These are phyloP conservation scores for Thera britannica DNA, from an alignment of 2,888 invertebrate species.

Conservation along the genomic window DNA sequence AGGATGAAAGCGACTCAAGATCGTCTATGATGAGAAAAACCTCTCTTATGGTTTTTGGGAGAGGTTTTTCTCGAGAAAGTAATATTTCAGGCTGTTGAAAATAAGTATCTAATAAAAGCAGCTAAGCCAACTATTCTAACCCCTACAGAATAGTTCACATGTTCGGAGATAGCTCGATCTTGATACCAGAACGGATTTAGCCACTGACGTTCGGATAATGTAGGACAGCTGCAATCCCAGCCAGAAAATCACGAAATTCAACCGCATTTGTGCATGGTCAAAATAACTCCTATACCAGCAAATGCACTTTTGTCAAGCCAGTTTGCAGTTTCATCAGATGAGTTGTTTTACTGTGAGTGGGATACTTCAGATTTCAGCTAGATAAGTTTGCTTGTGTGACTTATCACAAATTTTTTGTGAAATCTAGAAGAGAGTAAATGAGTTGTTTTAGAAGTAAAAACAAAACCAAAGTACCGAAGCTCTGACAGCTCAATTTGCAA, in stretches of 20 bases:
- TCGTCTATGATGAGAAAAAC: too few species aligned
- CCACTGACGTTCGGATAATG: slow-evolving; percentile 35
- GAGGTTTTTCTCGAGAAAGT: too few species aligned
- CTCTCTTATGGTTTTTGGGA: too few species aligned
- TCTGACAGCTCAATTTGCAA: too few species aligned
- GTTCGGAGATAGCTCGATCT: slow-evolving; percentile 34
- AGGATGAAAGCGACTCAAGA: too few species aligned
- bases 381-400: not conserved
- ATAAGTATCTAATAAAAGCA: too few species aligned
- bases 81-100: too few species aligned
- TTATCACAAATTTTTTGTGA: not conserved
- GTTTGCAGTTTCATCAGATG: not conserved
- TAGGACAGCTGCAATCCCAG: slow-evolving; percentile 20
- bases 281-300: slow-evolving; percentile 10
- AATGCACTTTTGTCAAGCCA: slow-evolving; percentile 8
- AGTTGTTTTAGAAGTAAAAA: not conserved
- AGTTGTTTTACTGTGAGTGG: not conserved
- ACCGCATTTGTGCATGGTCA: slow-evolving; percentile 22
- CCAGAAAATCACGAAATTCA: slow-evolving; percentile 29
- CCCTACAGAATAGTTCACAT: slow-evolving; percentile 15
- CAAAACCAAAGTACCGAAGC: not conserved
- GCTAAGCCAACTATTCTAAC: slow-evolving; percentile 14
- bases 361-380: not conserved
- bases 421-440: not conserved
- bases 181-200: slow-evolving; percentile 24